phyloP scores from a whole-genome alignment of 2,113 vertebrate species.

The Percopsis transmontana region DNA sequence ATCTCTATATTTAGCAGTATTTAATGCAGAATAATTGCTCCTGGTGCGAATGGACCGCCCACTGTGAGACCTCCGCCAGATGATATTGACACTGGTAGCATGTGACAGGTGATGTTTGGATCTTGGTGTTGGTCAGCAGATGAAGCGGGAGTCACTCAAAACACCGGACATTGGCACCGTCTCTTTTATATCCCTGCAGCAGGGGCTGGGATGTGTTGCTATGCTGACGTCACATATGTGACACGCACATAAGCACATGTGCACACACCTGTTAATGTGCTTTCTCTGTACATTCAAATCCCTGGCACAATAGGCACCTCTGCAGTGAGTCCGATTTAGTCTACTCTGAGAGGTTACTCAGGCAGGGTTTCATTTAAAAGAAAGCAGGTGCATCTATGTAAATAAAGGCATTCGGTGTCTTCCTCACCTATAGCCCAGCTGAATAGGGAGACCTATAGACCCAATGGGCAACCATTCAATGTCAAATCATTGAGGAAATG shows the following conservation, averaged over 20 bases:
- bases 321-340: not conserved
- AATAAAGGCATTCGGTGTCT: too few species aligned
- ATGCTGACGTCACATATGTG: conserved; percentile 13
- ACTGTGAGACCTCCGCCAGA: too few species aligned
- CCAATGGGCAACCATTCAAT: too few species aligned
- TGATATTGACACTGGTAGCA: too few species aligned
- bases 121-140: not conserved
- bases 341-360: not conserved
- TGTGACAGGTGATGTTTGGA: not conserved
- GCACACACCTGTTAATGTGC: not conserved
- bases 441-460: too few species aligned
- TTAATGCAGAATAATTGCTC: too few species aligned
- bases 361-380: not conserved
- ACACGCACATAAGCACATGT: not conserved
- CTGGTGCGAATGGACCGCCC: too few species aligned
- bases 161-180: conserved; percentile 3
- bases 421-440: too few species aligned
- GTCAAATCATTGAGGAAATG: too few species aligned
- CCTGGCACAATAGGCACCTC: too few species aligned
- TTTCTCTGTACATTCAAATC: too few species aligned
- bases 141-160: not conserved
- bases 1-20: too few species aligned
- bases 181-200: conserved; percentile 39
- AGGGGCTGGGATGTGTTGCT: not conserved
- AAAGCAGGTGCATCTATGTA: not conserved